Evolutionary conservation across 1,140 invertebrate genomes (phyloP).

Genomic region (Agrilus planipennis): DNA sequence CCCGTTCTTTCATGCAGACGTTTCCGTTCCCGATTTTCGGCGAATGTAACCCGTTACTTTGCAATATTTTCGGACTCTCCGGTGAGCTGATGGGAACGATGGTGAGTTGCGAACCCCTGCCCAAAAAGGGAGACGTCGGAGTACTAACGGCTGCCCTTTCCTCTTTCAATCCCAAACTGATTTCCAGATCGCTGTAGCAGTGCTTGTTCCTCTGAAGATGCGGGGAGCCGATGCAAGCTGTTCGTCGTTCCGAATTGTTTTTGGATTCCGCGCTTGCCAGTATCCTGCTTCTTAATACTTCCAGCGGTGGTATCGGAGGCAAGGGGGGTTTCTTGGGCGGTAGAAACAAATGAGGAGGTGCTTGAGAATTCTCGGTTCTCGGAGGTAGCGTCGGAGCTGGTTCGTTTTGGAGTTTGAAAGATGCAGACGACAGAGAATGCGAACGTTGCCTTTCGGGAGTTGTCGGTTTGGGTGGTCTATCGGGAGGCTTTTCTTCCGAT

Average conservation of each 20-base stretch:
- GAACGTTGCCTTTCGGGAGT: slow-evolving; percentile 41
- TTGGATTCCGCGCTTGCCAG: slow-evolving; percentile 25
- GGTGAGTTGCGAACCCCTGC: slow-evolving; percentile 18
- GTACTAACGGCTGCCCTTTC: slow-evolving; percentile 29
- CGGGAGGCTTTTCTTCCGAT: slow-evolving; percentile 41
- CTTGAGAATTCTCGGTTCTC: slow-evolving; percentile 39
- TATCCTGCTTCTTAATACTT: slow-evolving; percentile 34
- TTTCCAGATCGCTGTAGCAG: slow-evolving; percentile 39
- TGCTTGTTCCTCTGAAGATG: slow-evolving; percentile 43
- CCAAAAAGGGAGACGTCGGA: slow-evolving; percentile 36
- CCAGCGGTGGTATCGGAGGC: slow-evolving; percentile 53
- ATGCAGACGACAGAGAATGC: slow-evolving; percentile 37
- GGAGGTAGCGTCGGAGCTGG: slow-evolving; percentile 41
- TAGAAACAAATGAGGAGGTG: slow-evolving; percentile 44
- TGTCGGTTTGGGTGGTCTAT: slow-evolving; percentile 49
- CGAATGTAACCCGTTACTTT: slow-evolving; percentile 1
- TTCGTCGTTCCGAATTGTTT: slow-evolving; percentile 31
- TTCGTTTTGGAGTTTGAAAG: too few species aligned
- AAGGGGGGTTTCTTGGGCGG: slow-evolving; percentile 58
- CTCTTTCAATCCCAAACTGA: slow-evolving; percentile 10
- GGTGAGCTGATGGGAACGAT: slow-evolving; percentile 18
- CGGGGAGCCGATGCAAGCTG: slow-evolving; percentile 46
- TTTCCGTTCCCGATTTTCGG: slow-evolving; percentile 1
- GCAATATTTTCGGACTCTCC: not conserved
- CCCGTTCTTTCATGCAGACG: not conserved